Percentiles rank a stretch among this genome's conserved stretches.
These are phyloP conservation scores for Merops nubicus DNA, from an alignment of 2,113 vertebrate species.

Conservation along the genomic window DNA sequence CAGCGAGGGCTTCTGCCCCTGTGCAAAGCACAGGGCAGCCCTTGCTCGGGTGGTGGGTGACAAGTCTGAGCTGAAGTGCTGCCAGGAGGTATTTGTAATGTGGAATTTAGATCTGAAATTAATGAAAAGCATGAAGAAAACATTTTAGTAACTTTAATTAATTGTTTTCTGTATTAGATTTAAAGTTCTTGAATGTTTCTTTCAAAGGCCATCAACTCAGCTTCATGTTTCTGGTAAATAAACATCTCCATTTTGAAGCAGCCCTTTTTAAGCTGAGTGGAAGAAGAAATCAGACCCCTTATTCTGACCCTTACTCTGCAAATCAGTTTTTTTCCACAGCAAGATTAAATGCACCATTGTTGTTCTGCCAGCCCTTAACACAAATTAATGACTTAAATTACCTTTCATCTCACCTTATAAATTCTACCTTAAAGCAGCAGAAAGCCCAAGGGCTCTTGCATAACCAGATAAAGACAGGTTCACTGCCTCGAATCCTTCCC, in stretches of 20 bases:
- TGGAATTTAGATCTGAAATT: not conserved
- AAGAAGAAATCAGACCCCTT: slow-evolving; percentile 30
- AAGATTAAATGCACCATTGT: slow-evolving; percentile 46
- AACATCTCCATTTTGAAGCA: slow-evolving; percentile 13
- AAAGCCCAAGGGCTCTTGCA: slow-evolving; percentile 66
- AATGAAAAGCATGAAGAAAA: slow-evolving; percentile 18
- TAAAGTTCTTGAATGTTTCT: not conserved
- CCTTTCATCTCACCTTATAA: slow-evolving; percentile 75
- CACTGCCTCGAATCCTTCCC: slow-evolving; percentile 48
- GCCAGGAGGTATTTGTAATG: not conserved
- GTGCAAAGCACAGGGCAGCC: not conserved
- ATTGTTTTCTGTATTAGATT: slow-evolving; percentile 24
- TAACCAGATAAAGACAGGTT: slow-evolving; percentile 69
- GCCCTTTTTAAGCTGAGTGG: not conserved
- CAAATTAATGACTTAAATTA: slow-evolving; percentile 75
- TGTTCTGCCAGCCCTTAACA: slow-evolving; percentile 69
- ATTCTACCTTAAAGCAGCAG: slow-evolving; percentile 71
- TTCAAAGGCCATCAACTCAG: slow-evolving; percentile 1
- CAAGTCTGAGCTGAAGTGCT: not conserved
- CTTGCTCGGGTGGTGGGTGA: fast-evolving
- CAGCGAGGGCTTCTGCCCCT: fast-evolving
- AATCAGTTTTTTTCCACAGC: slow-evolving; percentile 16
- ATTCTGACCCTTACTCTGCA: slow-evolving; percentile 7
- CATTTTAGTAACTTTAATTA: slow-evolving; percentile 27
- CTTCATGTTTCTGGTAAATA: slow-evolving; percentile 43